Evolutionary conservation across 2,113 vertebrate genomes (phyloP).

Genomic region (Eira barbara): DNA sequence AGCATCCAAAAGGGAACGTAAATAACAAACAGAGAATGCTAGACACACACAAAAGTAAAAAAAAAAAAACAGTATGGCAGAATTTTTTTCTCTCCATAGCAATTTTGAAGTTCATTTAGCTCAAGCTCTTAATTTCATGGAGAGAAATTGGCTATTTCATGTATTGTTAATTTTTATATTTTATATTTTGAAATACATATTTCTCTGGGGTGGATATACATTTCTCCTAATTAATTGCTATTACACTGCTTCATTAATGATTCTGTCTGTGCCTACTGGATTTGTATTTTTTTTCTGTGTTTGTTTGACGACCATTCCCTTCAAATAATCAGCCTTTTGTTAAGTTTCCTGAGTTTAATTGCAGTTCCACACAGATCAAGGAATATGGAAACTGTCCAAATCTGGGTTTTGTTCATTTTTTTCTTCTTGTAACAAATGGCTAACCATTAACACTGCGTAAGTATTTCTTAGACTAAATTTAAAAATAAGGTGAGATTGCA

Average conservation of each 20-base stretch:
- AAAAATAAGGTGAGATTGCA: slow-evolving; percentile 28
- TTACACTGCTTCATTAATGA: not conserved
- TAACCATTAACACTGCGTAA: not conserved
- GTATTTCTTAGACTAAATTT: slow-evolving; percentile 9
- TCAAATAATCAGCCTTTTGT: slow-evolving; percentile 71
- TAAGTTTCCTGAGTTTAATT: slow-evolving; percentile 54
- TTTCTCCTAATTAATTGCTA: not conserved
- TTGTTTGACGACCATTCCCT: slow-evolving; percentile 44
- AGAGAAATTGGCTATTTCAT: not conserved
- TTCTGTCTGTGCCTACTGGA: slow-evolving; percentile 34
- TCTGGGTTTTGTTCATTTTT: slow-evolving; percentile 13
- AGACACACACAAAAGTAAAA: not conserved
- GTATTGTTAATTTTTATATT: slow-evolving; percentile 5
- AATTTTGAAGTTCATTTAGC: not conserved
- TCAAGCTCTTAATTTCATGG: not conserved
- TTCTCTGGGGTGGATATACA: not conserved
- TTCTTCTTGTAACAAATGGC: not conserved
- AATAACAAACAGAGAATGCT: not conserved
- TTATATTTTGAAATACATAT: not conserved
- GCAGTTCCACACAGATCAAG: slow-evolving; percentile 51
- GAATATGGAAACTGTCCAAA: slow-evolving; percentile 37
- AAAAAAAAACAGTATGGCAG: not conserved
- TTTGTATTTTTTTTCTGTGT: slow-evolving; percentile 41
- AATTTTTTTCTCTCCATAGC: not conserved
- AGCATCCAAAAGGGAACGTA: not conserved